These are phyloP conservation scores for Philonicus albiceps DNA, from an alignment of 2,888 invertebrate genomes.

Conservation along the genomic window DNA sequence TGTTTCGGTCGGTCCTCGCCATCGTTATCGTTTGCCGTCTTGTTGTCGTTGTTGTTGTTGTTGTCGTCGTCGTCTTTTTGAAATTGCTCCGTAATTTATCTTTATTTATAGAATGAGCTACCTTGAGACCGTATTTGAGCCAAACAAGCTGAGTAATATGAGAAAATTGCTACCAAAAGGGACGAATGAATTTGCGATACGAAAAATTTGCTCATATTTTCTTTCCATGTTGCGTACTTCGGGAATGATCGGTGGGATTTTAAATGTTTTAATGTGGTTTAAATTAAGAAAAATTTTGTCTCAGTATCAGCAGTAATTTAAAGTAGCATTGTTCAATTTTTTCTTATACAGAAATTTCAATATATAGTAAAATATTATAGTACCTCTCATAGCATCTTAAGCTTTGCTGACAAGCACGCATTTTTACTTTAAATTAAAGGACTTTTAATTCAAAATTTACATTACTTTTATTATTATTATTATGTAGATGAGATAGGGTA, in stretches of 20 bases:
- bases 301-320: background rate
- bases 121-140: background rate
- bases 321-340: background rate
- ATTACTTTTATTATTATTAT: too few species aligned
- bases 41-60: too few species aligned
- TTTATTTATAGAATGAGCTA: slow-evolving; percentile 28
- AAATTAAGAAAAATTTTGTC: background rate
- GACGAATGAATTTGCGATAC: background rate
- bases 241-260: background rate
- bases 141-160: slow-evolving; percentile 8
- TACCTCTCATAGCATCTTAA: too few species aligned
- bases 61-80: slow-evolving; percentile 16
- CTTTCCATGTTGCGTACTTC: background rate
- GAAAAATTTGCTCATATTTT: background rate
- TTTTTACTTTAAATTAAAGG: too few species aligned
- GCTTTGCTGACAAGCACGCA: too few species aligned
- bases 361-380: too few species aligned
- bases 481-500: too few species aligned
- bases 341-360: background rate
- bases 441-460: too few species aligned
- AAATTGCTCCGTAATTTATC: background rate
- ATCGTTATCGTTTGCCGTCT: background rate
- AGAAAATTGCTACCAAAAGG: background rate
- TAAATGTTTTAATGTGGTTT: background rate
- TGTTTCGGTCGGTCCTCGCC: background rate